These are phyloP conservation scores for Tursiops truncatus DNA, from an alignment of 2,113 vertebrate genomes.

Conservation along the genomic window DNA sequence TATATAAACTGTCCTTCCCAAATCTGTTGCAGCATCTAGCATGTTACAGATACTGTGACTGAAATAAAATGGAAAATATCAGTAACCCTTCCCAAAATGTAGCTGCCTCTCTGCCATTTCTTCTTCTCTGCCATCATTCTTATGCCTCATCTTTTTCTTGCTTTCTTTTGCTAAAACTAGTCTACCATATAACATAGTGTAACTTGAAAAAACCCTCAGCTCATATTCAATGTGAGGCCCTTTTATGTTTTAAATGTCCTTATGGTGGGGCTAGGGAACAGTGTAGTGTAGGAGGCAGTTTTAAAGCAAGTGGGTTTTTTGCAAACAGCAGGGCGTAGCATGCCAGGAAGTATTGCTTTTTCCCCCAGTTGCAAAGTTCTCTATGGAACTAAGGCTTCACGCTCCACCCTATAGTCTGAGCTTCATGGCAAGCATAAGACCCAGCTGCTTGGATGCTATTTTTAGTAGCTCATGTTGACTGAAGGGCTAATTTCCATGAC, in stretches of 20 bases:
- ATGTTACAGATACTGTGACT: constrained; percentile 18
- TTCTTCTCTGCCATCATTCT: constrained; percentile 53
- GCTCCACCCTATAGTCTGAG: constrained; percentile 45
- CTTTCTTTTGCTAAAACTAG: constrained; percentile 47
- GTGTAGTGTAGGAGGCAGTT: constrained; percentile 13
- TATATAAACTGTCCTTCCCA: constrained; percentile 38
- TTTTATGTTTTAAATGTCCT: constrained; percentile 56
- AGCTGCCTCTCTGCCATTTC: constrained; percentile 29
- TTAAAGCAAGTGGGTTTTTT: constrained; percentile 49
- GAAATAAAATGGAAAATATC: constrained; percentile 54
- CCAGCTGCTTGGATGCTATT: constrained; percentile 59
- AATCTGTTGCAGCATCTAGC: constrained; percentile 19
- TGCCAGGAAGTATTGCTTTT: constrained; percentile 55
- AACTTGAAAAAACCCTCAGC: constrained; percentile 20
- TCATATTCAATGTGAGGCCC: constrained; percentile 30
- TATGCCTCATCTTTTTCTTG: constrained; percentile 27
- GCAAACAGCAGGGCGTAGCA: constrained; percentile 33
- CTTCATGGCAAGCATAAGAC: constrained; percentile 48
- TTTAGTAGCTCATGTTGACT: constrained; percentile 68
- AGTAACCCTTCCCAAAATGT: constrained; percentile 2
- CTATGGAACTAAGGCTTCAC: constrained; percentile 62
- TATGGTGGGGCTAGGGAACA: background rate
- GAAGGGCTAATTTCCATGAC: constrained; percentile 56
- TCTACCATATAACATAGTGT: constrained; percentile 20
- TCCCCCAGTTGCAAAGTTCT: constrained; percentile 46